Evolutionary conservation across 2,888 invertebrate genomes (phyloP).

Genomic region (Standfussiana lucernea): DNA sequence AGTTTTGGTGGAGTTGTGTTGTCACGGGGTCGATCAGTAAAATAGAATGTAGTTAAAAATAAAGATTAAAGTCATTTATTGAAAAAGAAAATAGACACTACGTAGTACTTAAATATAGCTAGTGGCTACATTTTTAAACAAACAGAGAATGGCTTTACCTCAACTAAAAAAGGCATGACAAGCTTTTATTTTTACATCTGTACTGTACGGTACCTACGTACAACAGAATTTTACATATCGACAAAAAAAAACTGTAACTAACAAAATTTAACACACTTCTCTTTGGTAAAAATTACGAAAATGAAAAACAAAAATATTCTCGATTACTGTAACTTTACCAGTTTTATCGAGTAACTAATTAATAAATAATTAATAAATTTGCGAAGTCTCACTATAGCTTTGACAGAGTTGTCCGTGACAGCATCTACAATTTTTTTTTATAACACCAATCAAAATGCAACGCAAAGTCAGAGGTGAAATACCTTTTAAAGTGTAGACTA

Average conservation of each 20-base stretch:
- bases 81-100: not conserved
- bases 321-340: not conserved
- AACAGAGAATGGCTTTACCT: not conserved
- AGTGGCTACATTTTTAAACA: not conserved
- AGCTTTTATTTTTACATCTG: not conserved
- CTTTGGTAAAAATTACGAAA: not conserved
- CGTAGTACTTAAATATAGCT: not conserved
- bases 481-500: not conserved
- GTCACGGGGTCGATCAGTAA: not conserved
- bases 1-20: not conserved
- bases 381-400: too few species aligned
- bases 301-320: not conserved
- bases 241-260: not conserved
- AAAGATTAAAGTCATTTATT: constrained; percentile 30
- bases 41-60: not conserved
- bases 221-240: not conserved
- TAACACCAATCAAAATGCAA: too few species aligned
- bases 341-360: constrained; percentile 1
- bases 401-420: too few species aligned
- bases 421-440: too few species aligned
- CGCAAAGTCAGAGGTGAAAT: not conserved
- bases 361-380: too few species aligned
- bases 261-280: not conserved
- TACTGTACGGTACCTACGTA: not conserved
- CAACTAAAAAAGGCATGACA: not conserved